Conservation (phyloP, 2,797 vertebrate species). For the Fundulus diaphanus region DNA sequence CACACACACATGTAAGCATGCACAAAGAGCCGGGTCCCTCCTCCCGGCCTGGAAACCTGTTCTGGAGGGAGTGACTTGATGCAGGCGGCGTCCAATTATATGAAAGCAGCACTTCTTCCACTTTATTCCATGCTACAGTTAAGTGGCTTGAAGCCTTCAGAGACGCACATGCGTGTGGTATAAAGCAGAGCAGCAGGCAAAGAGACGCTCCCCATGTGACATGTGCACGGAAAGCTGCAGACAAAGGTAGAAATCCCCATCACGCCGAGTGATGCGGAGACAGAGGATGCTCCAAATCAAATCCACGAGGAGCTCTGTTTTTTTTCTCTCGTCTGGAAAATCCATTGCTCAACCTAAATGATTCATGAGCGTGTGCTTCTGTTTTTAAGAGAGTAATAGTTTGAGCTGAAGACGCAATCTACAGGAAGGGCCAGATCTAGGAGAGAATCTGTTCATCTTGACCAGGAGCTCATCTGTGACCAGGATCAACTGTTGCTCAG, state of each 20-base stretch:
- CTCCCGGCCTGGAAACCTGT: conserved; percentile 70
- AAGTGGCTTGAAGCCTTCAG: conserved; percentile 71
- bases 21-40: conserved; percentile 23
- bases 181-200: conserved; percentile 47
- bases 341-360: conserved; percentile 69
- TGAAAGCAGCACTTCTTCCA: conserved; percentile 76
- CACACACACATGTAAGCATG: neutral
- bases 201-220: conserved; percentile 60
- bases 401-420: conserved; percentile 55
- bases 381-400: conserved; percentile 71
- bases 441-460: conserved; percentile 60
- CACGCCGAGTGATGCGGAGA: conserved; percentile 14
- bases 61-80: conserved; percentile 81
- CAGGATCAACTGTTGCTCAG: conserved; percentile 83
- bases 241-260: conserved; percentile 67
- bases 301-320: conserved; percentile 45
- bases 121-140: conserved; percentile 73
- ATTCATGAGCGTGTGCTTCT: conserved; percentile 73
- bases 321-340: conserved; percentile 63
- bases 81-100: conserved; percentile 78
- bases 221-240: conserved; percentile 54
- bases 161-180: conserved; percentile 58
- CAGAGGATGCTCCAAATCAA: conserved; percentile 67
- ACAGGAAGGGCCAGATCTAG: conserved; percentile 9
- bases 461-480: conserved; percentile 63